A percentile compares a stretch with the other conserved stretches of the same genome.
Evolutionary conservation across 92 coral and sea anemone genomes (phyloP).

Genomic region (Anthopleura xanthogrammica): DNA sequence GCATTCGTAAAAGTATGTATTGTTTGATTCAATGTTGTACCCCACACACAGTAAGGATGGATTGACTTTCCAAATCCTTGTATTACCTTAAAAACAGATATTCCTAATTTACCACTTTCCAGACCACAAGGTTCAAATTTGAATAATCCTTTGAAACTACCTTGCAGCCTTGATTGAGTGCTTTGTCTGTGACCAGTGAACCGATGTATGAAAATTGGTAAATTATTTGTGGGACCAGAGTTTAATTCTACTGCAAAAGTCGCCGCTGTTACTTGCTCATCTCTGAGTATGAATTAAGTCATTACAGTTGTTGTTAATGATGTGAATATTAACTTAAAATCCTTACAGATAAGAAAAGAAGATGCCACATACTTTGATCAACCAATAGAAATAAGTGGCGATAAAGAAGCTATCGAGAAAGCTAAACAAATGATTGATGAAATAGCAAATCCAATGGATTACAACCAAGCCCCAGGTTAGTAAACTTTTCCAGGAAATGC

Average conservation of each 20-base stretch:
- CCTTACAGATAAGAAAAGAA: slow-evolving; percentile 71
- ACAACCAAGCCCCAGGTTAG: slow-evolving; percentile 5
- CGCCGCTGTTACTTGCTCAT: not conserved
- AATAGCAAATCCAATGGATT: slow-evolving; percentile 48
- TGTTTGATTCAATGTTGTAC: not conserved
- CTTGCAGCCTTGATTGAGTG: too few relatives aligned
- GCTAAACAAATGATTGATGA: slow-evolving; percentile 86
- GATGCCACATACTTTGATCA: slow-evolving; percentile 73
- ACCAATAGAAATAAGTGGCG: slow-evolving; percentile 84
- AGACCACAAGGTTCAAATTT: too few relatives aligned
- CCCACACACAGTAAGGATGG: too few relatives aligned
- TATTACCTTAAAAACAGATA: too few relatives aligned
- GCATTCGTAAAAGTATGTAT: slow-evolving; percentile 70
- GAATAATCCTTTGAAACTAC: too few relatives aligned
- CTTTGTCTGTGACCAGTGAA: too few relatives aligned
- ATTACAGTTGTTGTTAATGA: not conserved
- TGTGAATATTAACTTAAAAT: not conserved
- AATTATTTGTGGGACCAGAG: too few relatives aligned
- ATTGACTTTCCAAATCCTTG: too few relatives aligned
- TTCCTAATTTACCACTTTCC: too few relatives aligned
- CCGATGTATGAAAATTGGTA: too few relatives aligned
- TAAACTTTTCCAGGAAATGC: too few relatives aligned
- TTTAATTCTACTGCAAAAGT: not conserved
- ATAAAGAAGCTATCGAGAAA: slow-evolving; percentile 51
- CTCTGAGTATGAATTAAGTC: not conserved